phyloP scores from a whole-genome alignment of 2,888 invertebrate species.

The Cremastinae sp. region DNA sequence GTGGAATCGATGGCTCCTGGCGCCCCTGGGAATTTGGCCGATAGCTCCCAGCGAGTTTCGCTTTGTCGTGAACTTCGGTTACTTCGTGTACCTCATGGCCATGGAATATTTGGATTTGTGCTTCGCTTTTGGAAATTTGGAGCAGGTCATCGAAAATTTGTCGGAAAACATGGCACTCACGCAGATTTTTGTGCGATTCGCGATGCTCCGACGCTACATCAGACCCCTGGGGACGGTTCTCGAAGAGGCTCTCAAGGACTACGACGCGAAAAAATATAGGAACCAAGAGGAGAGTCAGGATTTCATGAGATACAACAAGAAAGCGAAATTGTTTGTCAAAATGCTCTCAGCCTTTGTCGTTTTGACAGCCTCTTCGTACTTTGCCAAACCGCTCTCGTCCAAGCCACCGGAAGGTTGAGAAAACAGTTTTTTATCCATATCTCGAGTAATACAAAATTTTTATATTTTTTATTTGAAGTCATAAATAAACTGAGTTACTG shows the following conservation, averaged over 20 bases:
- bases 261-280: constrained; percentile 64
- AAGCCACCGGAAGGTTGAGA: constrained; percentile 58
- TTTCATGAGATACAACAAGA: constrained; percentile 67
- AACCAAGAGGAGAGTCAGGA: constrained; percentile 63
- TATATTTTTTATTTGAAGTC: not conserved
- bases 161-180: constrained; percentile 72
- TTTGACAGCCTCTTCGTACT: constrained; percentile 71
- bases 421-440: not conserved
- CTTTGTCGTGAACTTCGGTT: constrained; percentile 67
- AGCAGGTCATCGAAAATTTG: constrained; percentile 71
- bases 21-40: constrained; percentile 72
- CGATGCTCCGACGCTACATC: constrained; percentile 69
- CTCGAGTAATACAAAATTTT: too few relatives aligned
- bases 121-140: constrained; percentile 68
- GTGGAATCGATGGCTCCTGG: constrained; percentile 69
- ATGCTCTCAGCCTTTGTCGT: constrained; percentile 67
- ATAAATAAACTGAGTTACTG: too few relatives aligned
- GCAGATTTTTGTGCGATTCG: constrained; percentile 69
- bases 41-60: constrained; percentile 61
- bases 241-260: constrained; percentile 67
- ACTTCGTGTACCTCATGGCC: constrained; percentile 70
- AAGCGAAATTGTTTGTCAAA: constrained; percentile 69
- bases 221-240: constrained; percentile 66
- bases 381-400: constrained; percentile 69
- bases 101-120: constrained; percentile 71